Evolutionary conservation across 37 sponge, comb jelly and placozoan species (phyloP).

Genomic region (Spongilla lacustris): DNA sequence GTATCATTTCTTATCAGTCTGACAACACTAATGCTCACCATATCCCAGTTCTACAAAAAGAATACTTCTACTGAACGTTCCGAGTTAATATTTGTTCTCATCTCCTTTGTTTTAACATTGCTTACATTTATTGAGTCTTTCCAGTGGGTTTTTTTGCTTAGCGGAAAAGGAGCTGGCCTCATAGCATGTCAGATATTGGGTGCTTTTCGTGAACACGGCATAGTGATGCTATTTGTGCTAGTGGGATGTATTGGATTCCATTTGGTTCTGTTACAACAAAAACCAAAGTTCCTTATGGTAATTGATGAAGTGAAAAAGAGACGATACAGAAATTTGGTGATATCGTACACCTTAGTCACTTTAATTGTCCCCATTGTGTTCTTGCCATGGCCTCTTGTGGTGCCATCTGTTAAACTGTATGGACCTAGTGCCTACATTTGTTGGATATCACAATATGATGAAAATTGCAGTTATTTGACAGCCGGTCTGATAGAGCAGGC

Average conservation of each 20-base stretch:
- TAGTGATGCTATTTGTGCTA: not conserved
- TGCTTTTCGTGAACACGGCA: not conserved
- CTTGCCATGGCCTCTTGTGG: no score
- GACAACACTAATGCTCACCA: not conserved
- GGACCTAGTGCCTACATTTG: no score
- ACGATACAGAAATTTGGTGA: not conserved
- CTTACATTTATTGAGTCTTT: not conserved
- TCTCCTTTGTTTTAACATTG: not conserved
- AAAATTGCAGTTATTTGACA: no score
- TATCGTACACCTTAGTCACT: not conserved
- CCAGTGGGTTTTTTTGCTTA: not conserved
- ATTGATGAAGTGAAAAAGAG: not conserved
- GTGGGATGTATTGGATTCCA: not conserved
- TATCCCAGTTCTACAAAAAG: not conserved
- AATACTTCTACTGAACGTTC: not conserved
- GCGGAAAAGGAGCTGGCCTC: not conserved
- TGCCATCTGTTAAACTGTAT: no score
- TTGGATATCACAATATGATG: no score
- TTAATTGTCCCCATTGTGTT: not conserved
- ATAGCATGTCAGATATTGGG: not conserved
- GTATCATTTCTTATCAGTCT: not conserved
- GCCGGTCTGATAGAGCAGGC: no score
- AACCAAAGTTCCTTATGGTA: not conserved
- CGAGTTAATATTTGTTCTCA: not conserved
- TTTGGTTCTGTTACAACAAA: not conserved